Base-by-base conservation (phyloP, 1,140 invertebrate genomes). In the Ceratosolen solmsi region DNA sequence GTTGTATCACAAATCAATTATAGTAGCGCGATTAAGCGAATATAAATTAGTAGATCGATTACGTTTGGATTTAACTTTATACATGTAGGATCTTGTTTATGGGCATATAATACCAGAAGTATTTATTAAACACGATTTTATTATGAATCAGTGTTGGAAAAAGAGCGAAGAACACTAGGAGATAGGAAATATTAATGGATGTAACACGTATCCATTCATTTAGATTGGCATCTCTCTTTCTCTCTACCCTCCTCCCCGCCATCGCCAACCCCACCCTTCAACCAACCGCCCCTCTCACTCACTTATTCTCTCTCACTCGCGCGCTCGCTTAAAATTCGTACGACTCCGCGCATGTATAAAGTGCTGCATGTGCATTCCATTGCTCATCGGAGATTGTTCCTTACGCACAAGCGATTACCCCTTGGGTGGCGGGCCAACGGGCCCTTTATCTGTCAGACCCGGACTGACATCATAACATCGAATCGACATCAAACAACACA, bases 401-500 rank as follows among this genome's bases (percentile, higher is more conserved):
- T n/a, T 33, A 38, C 27, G 36, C 56, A 20, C 60, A 46, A 27
- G 22, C 63, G 51, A 71, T 79, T 79, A 58, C 78, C 65, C 51
- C 77, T 63, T 85, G 86, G 87, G 86, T 88, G 87, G 88, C 78
- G 80, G 82, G 60, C 25, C 82, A 38, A 77, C 68, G 49, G 33
- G 27, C 78, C 77, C 80, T 86, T 89, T 87, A 88, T 89, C 85
- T 82, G 79, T 77, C 60, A 76, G 82, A 65, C 78, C 20, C 49
- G 72, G 68, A 41, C 74, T 68, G 86, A 88, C 88, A 89, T 86
- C 86, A 86, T 85, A 89, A 89, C 86, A 89, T 82, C 77, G 80
- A 87, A 87, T 82, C 84, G 83, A 89, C 88, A 88, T 86, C 84
- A 88, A 88, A 88, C 85, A 86, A 87, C 63, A 70, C 88, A 86